Base-by-base conservation (phyloP, 2,888 invertebrate species). In the Allygus modestus region DNA sequence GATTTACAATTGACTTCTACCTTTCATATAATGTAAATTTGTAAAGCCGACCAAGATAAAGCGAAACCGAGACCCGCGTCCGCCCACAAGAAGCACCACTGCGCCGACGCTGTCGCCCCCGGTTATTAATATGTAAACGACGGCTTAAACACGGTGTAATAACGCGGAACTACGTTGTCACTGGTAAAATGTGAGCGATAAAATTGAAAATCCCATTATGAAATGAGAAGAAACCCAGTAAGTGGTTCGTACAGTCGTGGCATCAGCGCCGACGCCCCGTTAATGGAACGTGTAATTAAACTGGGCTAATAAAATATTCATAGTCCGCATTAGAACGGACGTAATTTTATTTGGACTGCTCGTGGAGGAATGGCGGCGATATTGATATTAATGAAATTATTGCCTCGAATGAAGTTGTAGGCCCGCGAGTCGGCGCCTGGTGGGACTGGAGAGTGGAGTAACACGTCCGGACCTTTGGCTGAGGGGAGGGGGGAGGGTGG, bases 141-240 rank as follows among this genome's bases (percentile, higher is more conserved):
- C 71, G 41, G 20, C 41, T 41, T 71, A 71, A 71, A 71, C 41
- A 71, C 61, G 12, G 2, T 4, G 71, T 41, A 71, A 71, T 71
- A 71, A 41, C 71, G 11, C 69, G 69, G 71, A 71, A 71, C 71
- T n/a, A 71, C 71, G 71, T 71, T 71, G 71, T 71, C 71, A 23
- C 71, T 41, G 71, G n/a, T 71, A 71, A 71, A 71, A 71, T 71
- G 71, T 71, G 71, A 71, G 37, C 71, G 37, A 71, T 71, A 71
- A 71, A 71, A 71, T 71, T 71, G 71, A 71, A 71, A 71, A 71
- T 71, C 71, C 71, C 71, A 71, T 71, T 71, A 71, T 71, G 41
- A 71, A 69, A 37, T 71, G 71, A 41, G 71, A n/a, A 20, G n/a
- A 41, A 15, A 20, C 41, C 11, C n/a, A 15, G 33, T 71, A 71